Percentiles rank a stretch among this genome's conserved stretches.
These are phyloP conservation scores for Dryobotodes eremita DNA, from an alignment of 2,888 invertebrate species.

Conservation along the genomic window DNA sequence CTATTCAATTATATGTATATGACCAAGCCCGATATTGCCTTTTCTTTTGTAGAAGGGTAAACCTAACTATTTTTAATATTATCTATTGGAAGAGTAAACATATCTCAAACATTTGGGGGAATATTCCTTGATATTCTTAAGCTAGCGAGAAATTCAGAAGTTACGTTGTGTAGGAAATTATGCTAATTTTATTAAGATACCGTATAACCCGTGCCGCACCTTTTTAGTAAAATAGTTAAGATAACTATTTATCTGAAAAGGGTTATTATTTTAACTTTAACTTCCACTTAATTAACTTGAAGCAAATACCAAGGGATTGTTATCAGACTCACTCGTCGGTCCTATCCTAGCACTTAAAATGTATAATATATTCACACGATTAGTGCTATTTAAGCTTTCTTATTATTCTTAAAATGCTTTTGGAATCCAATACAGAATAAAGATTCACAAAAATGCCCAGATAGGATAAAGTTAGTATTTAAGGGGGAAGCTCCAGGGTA, in stretches of 20 bases:
- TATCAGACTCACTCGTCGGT: background rate
- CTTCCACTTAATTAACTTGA: conserved; percentile 10
- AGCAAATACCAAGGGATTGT: background rate
- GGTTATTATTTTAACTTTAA: conserved; percentile 8
- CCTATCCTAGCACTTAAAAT: background rate
- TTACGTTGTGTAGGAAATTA: conserved; percentile 22
- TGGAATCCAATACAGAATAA: background rate
- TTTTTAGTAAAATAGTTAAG: conserved; percentile 45
- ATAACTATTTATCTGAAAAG: conserved; percentile 28
- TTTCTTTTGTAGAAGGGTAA: conserved; percentile 11
- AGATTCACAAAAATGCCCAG: too few species aligned
- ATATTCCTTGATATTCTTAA: conserved; percentile 9
- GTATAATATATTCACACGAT: background rate
- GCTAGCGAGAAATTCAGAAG: conserved; percentile 21
- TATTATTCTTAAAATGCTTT: background rate
- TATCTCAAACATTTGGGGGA: conserved; percentile 38
- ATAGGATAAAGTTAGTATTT: too few species aligned
- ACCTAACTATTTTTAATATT: conserved; percentile 39
- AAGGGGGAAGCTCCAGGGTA: too few species aligned
- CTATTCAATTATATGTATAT: background rate
- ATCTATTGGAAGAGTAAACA: conserved; percentile 3
- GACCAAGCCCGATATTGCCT: background rate
- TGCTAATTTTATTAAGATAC: conserved; percentile 36
- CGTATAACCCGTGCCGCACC: background rate
- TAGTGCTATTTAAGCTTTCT: background rate